Evolutionary conservation across 2,888 invertebrate species (phyloP).

Genomic region (Tenthredo mesomela): DNA sequence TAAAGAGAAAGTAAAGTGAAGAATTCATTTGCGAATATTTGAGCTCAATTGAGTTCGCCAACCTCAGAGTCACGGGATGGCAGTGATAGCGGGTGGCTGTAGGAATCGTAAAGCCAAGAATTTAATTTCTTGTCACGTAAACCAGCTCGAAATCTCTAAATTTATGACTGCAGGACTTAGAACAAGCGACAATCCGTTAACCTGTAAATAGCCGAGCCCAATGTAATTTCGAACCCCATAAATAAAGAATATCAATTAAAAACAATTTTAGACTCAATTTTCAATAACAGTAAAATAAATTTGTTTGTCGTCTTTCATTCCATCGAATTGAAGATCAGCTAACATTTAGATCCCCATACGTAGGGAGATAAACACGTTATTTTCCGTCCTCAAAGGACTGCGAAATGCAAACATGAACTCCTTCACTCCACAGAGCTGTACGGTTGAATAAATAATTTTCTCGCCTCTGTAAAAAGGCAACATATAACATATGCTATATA

Average conservation of each 20-base stretch:
- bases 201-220: neutral
- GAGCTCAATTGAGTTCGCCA: constrained; percentile 27
- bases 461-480: neutral
- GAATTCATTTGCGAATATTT: constrained; percentile 25
- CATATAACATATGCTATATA: neutral
- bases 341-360: neutral
- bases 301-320: neutral
- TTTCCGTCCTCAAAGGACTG: neutral
- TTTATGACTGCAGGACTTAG: neutral
- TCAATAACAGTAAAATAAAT: neutral
- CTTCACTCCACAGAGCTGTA: neutral
- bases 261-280: neutral
- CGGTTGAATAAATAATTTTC: neutral
- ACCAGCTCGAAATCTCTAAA: neutral
- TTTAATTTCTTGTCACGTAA: constrained; percentile 41
- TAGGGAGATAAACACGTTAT: neutral
- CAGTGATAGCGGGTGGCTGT: constrained; percentile 8
- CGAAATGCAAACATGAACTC: neutral
- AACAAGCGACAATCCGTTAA: constrained; percentile 14
- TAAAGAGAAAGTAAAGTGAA: neutral
- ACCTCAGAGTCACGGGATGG: constrained; percentile 3
- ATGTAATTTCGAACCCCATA: neutral
- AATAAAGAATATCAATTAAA: neutral
- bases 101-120: constrained; percentile 6
- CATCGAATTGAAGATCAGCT: neutral